phyloP scores from a whole-genome alignment of 2,113 vertebrate species.

The Rhinolophus sinicus region DNA sequence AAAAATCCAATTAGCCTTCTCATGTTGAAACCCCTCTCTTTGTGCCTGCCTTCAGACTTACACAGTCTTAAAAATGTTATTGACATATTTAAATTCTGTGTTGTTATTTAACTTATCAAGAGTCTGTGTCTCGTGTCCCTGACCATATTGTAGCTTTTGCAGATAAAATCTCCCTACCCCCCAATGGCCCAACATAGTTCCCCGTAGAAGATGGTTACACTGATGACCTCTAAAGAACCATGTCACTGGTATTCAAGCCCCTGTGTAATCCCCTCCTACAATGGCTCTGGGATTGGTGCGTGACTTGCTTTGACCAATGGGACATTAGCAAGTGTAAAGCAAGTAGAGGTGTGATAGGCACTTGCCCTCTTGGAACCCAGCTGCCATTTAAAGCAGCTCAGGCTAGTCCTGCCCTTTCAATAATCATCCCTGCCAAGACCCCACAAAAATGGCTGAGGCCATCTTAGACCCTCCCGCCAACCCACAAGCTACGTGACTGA shows the following conservation, averaged over 20 bases:
- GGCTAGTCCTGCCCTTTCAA: not conserved
- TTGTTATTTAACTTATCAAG: not conserved
- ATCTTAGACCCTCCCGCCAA: not conserved
- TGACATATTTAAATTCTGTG: not conserved
- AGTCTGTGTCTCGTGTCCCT: not conserved
- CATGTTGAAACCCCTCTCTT: not conserved
- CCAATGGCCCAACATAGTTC: not conserved
- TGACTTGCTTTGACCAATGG: not conserved
- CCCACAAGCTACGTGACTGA: not conserved
- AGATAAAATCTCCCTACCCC: not conserved
- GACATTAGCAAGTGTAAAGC: not conserved
- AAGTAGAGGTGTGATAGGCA: not conserved
- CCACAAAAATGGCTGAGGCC: not conserved
- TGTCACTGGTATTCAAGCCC: not conserved
- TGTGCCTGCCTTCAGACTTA: not conserved
- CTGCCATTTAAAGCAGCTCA: not conserved
- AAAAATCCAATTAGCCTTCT: not conserved
- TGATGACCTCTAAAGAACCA: not conserved
- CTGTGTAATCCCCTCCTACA: not conserved
- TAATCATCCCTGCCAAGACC: not conserved
- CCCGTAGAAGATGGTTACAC: not conserved
- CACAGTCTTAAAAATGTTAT: not conserved
- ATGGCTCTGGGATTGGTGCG: not conserved
- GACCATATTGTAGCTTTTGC: not conserved
- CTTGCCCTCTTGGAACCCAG: not conserved